Evolutionary conservation across 2,113 vertebrate species (phyloP).

Genomic region (Clarias macrocephalus): DNA sequence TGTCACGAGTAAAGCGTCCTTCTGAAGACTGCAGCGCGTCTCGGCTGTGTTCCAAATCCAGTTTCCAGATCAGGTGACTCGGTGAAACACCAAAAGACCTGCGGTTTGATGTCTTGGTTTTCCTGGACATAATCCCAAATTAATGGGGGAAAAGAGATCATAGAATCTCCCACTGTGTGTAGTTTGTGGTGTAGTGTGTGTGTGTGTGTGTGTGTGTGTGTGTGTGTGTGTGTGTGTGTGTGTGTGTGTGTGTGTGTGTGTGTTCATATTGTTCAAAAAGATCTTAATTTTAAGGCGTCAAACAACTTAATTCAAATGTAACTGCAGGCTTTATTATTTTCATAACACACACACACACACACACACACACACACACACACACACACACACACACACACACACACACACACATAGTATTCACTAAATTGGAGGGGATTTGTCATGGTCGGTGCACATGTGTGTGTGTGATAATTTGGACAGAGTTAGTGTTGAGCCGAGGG

Average conservation of each 20-base stretch:
- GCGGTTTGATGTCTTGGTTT: neutral
- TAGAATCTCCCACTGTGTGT: neutral
- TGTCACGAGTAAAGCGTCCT: neutral
- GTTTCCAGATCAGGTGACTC: neutral
- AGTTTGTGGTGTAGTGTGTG: neutral
- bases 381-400: neutral
- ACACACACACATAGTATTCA: too few relatives aligned
- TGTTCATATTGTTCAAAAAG: neutral
- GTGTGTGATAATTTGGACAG: conserved; percentile 34
- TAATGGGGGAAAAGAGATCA: neutral
- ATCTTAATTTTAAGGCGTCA: neutral
- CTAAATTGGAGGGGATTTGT: too few relatives aligned
- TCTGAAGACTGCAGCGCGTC: neutral
- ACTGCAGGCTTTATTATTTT: neutral
- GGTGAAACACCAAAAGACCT: neutral
- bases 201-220: neutral
- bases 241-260: conserved; percentile 5
- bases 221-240: conserved; percentile 19
- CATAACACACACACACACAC: neutral
- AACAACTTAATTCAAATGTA: neutral
- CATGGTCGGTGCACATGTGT: conserved; percentile 41
- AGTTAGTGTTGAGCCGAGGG: conserved; percentile 40
- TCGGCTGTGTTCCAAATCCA: too few relatives aligned
- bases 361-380: neutral
- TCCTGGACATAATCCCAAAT: neutral